Conservation (phyloP, 2,113 vertebrate genomes). For the Notothenia rossii region DNA sequence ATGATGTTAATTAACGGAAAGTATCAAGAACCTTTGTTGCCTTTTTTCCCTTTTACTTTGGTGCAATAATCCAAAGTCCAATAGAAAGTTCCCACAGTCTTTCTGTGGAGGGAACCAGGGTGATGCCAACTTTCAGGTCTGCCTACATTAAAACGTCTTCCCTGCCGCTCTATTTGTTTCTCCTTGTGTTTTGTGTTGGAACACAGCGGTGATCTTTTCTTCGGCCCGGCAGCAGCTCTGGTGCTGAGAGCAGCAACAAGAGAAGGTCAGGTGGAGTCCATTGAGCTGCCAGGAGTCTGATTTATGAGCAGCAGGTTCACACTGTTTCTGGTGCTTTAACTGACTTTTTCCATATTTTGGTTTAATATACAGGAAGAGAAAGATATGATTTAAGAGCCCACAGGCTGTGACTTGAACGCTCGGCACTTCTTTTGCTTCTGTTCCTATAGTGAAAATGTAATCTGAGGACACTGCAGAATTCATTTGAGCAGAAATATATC, state of each 20-base stretch:
- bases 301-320: slow-evolving; percentile 61
- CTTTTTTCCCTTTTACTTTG: too few relatives aligned
- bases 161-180: slow-evolving; percentile 6
- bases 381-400: slow-evolving; percentile 34
- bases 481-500: neutral
- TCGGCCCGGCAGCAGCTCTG: slow-evolving; percentile 19
- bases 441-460: neutral
- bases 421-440: neutral
- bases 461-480: slow-evolving; percentile 3
- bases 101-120: too few relatives aligned
- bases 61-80: too few relatives aligned
- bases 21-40: too few relatives aligned
- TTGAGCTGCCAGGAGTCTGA: slow-evolving; percentile 55
- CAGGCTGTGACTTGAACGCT: neutral
- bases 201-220: neutral
- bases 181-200: slow-evolving; percentile 6
- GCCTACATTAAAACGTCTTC: too few relatives aligned
- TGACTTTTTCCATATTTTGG: slow-evolving; percentile 59
- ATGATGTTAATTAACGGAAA: too few relatives aligned
- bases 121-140: too few relatives aligned
- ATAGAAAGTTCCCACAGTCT: too few relatives aligned
- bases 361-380: slow-evolving; percentile 45
- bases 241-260: slow-evolving; percentile 62
- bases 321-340: slow-evolving; percentile 41
- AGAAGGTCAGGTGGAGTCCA: slow-evolving; percentile 71